Conservation (phyloP, 1,140 invertebrate genomes). For the Sitophilus oryzae region DNA sequence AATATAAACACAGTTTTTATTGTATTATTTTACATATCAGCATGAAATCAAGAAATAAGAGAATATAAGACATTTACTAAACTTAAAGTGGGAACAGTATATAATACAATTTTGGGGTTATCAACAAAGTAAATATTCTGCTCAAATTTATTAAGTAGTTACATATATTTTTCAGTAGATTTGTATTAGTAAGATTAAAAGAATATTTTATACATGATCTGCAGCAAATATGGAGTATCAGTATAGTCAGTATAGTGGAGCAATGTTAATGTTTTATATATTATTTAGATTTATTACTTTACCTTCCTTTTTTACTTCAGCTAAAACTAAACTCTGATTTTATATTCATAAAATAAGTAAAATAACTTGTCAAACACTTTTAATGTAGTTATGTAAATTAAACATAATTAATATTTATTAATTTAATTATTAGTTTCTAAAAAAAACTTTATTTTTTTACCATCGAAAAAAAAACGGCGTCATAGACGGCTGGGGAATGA, state of each 20-base stretch:
- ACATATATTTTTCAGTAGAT: conserved; percentile 24
- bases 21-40: background rate
- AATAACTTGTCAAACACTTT: no score
- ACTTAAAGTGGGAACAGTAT: background rate
- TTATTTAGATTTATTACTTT: no score
- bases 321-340: no score
- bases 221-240: background rate
- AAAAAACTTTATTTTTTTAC: no score
- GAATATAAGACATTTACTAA: background rate
- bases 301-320: no score
- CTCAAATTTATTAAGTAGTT: conserved; percentile 20
- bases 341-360: no score
- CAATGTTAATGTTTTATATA: no score
- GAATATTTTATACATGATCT: background rate
- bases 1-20: background rate
- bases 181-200: conserved; percentile 6
- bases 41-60: background rate
- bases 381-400: no score
- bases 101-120: background rate
- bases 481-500: no score
- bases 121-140: conserved; percentile 12
- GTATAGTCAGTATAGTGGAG: no score
- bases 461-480: no score
- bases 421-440: no score
- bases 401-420: background rate